Evolutionary conservation across 1,140 invertebrate genomes (phyloP).

Genomic region (Trissolcus basalis): DNA sequence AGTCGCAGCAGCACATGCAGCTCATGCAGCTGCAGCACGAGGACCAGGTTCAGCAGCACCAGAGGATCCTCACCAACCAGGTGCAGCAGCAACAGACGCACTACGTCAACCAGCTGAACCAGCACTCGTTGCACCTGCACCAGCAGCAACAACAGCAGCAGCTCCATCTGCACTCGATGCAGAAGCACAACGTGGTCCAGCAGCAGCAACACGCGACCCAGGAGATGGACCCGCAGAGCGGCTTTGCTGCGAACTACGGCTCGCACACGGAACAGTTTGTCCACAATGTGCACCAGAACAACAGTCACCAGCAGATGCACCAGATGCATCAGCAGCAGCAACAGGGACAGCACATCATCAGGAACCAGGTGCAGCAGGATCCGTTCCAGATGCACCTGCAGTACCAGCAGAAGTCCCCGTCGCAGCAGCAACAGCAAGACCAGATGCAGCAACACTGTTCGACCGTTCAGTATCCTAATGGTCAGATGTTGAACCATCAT

Average conservation of each 20-base stretch:
- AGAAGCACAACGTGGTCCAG: constrained; percentile 70
- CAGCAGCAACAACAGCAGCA: constrained; percentile 60
- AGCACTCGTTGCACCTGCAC: constrained; percentile 61
- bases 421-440: constrained; percentile 66
- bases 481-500: constrained; percentile 67
- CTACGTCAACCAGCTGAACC: constrained; percentile 64
- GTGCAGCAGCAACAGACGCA: constrained; percentile 67
- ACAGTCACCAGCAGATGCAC: constrained; percentile 65
- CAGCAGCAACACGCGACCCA: constrained; percentile 67
- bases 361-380: constrained; percentile 65
- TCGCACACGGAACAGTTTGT: constrained; percentile 68
- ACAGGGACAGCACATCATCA: constrained; percentile 58
- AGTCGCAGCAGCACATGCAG: constrained; percentile 66
- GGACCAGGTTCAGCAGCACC: constrained; percentile 65
- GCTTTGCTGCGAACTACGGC: constrained; percentile 59
- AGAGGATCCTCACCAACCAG: constrained; percentile 55
- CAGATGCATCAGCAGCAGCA: constrained; percentile 66
- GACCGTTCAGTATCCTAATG: constrained; percentile 65
- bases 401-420: constrained; percentile 63
- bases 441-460: constrained; percentile 67
- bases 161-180: constrained; percentile 66
- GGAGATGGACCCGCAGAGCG: constrained; percentile 64
- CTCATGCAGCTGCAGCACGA: constrained; percentile 59
- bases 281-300: constrained; percentile 69
- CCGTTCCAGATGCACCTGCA: constrained; percentile 71